phyloP scores from a whole-genome alignment of 2,888 invertebrate species.

The Catocala nupta region DNA sequence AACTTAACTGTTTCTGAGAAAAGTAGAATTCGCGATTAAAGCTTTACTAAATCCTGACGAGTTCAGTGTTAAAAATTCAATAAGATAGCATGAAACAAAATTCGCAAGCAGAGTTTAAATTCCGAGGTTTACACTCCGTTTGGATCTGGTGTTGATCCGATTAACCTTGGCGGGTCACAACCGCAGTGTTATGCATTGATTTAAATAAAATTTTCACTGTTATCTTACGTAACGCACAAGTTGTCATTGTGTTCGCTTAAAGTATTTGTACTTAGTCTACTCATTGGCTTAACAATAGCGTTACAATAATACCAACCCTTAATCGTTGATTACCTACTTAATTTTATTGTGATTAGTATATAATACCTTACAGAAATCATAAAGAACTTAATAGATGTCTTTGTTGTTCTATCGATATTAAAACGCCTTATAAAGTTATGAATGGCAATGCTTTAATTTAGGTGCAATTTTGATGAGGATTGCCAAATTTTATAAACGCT shows the following conservation, averaged over 20 bases:
- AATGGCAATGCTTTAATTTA: too few species aligned
- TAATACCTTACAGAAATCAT: slow-evolving; percentile 4
- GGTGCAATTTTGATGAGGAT: too few species aligned
- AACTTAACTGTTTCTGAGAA: too few species aligned
- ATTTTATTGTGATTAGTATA: background rate
- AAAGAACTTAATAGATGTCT: background rate
- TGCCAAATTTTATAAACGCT: too few species aligned
- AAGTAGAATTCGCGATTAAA: too few species aligned
- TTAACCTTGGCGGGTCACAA: slow-evolving; percentile 28
- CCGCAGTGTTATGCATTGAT: slow-evolving; percentile 26
- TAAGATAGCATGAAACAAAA: too few species aligned
- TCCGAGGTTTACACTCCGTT: background rate
- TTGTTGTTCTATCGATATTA: too few species aligned
- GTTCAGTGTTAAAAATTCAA: background rate
- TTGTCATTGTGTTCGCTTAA: slow-evolving; percentile 32
- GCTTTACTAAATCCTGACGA: too few species aligned
- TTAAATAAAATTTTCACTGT: slow-evolving; percentile 32
- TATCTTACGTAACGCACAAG: slow-evolving; percentile 35
- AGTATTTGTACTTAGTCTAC: slow-evolving; percentile 22
- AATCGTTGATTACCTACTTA: too few species aligned
- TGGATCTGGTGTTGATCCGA: slow-evolving; percentile 18
- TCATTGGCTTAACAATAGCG: slow-evolving; percentile 18
- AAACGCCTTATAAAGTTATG: too few species aligned
- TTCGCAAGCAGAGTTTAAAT: too few species aligned
- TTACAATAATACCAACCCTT: too few species aligned